These are phyloP conservation scores for Pygocentrus nattereri DNA, from an alignment of 2,797 vertebrate genomes.

Conservation along the genomic window DNA sequence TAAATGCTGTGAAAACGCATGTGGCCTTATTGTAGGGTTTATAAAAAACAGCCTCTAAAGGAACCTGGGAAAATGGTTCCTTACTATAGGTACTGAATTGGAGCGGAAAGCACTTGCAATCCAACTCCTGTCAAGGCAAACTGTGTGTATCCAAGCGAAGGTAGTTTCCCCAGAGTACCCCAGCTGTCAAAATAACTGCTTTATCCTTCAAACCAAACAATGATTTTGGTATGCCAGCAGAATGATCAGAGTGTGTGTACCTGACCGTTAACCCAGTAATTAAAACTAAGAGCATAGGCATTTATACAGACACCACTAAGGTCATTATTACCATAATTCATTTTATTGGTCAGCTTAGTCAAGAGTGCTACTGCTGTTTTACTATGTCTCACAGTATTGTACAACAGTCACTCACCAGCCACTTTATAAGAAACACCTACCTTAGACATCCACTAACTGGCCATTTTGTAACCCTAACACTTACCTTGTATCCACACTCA, in stretches of 20 bases:
- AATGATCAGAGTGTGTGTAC: neutral
- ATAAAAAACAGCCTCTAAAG: neutral
- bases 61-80: neutral
- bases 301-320: neutral
- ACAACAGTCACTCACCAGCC: too few relatives aligned
- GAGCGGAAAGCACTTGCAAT: neutral
- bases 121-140: neutral
- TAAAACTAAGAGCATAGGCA: neutral
- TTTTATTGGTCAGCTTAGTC: too few relatives aligned
- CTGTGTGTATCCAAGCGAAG: slow-evolving; percentile 3
- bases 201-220: slow-evolving; percentile 2
- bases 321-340: neutral
- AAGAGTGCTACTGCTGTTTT: too few relatives aligned
- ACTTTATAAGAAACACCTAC: too few relatives aligned
- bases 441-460: too few relatives aligned
- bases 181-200: slow-evolving; percentile 1
- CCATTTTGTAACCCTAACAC: too few relatives aligned
- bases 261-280: neutral
- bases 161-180: neutral
- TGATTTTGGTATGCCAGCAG: neutral
- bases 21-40: neutral
- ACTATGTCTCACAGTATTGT: too few relatives aligned
- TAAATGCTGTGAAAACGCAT: neutral
- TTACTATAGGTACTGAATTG: neutral
- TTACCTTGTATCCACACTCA: too few relatives aligned